Percentiles rank a stretch among this genome's conserved stretches.
Conservation (phyloP, 2,888 invertebrate species). For the Ectemnius continuus region DNA sequence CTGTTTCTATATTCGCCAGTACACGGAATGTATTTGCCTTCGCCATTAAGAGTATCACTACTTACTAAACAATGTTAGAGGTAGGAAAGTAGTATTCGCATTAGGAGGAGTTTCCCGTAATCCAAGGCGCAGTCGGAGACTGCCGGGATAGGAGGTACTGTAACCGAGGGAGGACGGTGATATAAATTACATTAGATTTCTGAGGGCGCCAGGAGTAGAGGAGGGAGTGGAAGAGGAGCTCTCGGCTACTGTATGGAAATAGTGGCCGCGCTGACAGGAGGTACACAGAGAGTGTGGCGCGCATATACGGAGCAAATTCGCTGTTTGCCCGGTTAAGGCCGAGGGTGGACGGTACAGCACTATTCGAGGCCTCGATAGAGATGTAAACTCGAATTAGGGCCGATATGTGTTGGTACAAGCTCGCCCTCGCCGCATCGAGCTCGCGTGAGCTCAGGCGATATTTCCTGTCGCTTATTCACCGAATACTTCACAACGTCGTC, state of each 20-base stretch:
- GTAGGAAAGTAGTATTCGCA: not conserved
- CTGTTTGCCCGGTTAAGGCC: conserved; percentile 30
- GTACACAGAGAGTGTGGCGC: conserved; percentile 8
- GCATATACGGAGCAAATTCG: conserved; percentile 38
- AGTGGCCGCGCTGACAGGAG: conserved; percentile 13
- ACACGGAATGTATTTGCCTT: too few relatives aligned
- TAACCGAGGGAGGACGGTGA: not conserved
- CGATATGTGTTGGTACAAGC: conserved; percentile 9
- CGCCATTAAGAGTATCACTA: too few relatives aligned
- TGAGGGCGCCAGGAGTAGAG: conserved; percentile 14
- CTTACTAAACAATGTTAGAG: not conserved
- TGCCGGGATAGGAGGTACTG: not conserved
- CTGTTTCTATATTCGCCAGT: too few relatives aligned
- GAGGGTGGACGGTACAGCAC: conserved; percentile 20
- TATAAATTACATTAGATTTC: conserved; percentile 42
- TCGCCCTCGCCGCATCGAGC: too few relatives aligned
- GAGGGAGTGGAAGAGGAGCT: conserved; percentile 4
- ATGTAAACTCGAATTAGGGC: conserved; percentile 58
- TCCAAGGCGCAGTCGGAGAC: not conserved
- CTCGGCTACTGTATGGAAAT: conserved; percentile 23
- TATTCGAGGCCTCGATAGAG: conserved; percentile 50
- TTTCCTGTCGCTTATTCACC: conserved; percentile 11
- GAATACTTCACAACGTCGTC: not conserved
- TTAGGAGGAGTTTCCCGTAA: not conserved
- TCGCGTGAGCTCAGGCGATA: conserved; percentile 20